These are phyloP conservation scores for Gymnorhina tibicen DNA, from an alignment of 2,113 vertebrate genomes.

Conservation along the genomic window DNA sequence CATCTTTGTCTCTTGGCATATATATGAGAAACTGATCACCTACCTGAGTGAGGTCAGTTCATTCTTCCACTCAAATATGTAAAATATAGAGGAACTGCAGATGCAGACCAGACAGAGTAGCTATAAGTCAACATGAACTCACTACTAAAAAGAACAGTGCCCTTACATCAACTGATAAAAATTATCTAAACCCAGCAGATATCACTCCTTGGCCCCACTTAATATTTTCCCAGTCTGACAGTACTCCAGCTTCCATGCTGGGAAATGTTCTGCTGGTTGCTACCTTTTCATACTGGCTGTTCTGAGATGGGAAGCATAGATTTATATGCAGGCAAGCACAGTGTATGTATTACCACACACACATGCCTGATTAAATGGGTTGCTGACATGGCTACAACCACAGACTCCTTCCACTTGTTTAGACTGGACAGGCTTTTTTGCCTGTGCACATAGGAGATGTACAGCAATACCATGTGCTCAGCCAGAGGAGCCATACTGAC, in stretches of 20 bases:
- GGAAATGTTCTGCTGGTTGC: not conserved
- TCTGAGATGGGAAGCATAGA: not conserved
- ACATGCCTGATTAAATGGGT: not conserved
- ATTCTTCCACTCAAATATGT: not conserved
- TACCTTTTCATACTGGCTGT: not conserved
- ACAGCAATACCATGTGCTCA: not conserved
- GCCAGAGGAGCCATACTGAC: not conserved
- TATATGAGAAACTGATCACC: not conserved
- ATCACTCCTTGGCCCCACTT: not conserved
- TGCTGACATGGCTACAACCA: not conserved
- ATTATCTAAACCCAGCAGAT: not conserved
- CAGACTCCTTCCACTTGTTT: not conserved
- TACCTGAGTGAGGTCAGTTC: not conserved
- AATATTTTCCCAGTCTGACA: not conserved
- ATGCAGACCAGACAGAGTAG: not conserved
- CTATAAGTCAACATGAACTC: not conserved
- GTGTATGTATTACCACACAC: not conserved
- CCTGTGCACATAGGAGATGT: not conserved
- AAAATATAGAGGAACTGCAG: not conserved
- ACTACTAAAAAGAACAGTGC: not conserved
- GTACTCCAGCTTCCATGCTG: not conserved
- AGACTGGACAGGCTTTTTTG: not conserved
- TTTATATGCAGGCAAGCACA: not conserved
- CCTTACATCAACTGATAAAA: not conserved
- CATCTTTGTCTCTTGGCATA: not conserved